A percentile compares a stretch with the other conserved stretches of the same genome.
Conservation (phyloP, 1,140 invertebrate species). For the Hylaeus volcanicus region DNA sequence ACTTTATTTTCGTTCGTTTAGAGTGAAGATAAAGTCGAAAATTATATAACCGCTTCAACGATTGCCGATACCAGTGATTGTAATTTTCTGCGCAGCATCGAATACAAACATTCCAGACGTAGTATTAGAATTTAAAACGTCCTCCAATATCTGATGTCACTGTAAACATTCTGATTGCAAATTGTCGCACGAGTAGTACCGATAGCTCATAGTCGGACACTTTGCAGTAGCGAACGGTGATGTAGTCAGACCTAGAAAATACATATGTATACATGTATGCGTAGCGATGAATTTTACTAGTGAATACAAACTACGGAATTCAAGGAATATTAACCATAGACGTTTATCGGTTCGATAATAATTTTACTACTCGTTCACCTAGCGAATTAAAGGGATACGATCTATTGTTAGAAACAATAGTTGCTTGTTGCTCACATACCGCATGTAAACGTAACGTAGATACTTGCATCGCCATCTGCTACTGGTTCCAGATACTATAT, state of each 20-base stretch:
- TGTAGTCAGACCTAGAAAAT: background rate
- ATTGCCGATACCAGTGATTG: background rate
- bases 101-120: background rate
- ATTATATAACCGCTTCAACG: slow-evolving; percentile 26
- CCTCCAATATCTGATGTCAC: background rate
- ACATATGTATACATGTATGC: too few species aligned
- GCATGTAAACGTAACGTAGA: background rate
- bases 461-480: background rate
- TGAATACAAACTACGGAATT: background rate
- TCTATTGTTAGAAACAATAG: background rate
- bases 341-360: background rate
- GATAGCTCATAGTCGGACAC: background rate
- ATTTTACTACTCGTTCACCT: too few species aligned
- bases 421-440: background rate
- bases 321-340: background rate
- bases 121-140: background rate
- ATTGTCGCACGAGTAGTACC: slow-evolving; percentile 9
- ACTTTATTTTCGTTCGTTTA: background rate
- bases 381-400: background rate
- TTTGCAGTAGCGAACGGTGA: background rate
- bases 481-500: background rate
- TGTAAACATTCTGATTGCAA: background rate
- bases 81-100: background rate
- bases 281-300: background rate
- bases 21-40: background rate